These are phyloP conservation scores for Drosophila melanica DNA, from an alignment of 1,140 invertebrate species.

Conservation along the genomic window DNA sequence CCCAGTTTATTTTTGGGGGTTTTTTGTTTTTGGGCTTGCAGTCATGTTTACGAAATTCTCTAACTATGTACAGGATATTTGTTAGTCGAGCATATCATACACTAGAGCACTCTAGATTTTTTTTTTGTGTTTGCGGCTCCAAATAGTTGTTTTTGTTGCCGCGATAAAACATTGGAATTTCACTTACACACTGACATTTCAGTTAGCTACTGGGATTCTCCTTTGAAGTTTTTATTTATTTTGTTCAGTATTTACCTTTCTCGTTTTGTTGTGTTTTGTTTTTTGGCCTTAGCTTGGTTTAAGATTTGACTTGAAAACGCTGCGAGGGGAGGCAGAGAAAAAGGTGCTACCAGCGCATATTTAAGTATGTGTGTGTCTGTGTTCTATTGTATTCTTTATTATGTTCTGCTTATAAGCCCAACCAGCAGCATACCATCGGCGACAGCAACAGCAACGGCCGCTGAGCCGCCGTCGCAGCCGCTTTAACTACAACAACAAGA, in stretches of 20 bases:
- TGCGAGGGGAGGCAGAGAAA: slow-evolving; percentile 4
- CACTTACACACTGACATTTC: slow-evolving; percentile 59
- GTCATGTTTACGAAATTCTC: too few species aligned
- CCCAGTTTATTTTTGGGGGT: too few species aligned
- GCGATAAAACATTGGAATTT: slow-evolving; percentile 79
- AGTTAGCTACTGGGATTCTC: slow-evolving; percentile 78
- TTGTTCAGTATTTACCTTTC: slow-evolving; percentile 70
- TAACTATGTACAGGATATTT: too few species aligned
- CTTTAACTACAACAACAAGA: slow-evolving; percentile 37
- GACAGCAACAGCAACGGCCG: slow-evolving; percentile 33
- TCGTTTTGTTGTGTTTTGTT: slow-evolving; percentile 34
- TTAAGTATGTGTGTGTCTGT: slow-evolving; percentile 11
- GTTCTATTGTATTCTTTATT: slow-evolving; percentile 43
- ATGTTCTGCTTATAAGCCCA: slow-evolving; percentile 41
- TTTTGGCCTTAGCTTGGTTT: slow-evolving; percentile 19
- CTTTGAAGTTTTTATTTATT: slow-evolving; percentile 78
- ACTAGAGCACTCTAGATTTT: too few species aligned
- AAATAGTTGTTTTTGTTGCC: slow-evolving; percentile 38
- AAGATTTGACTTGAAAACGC: slow-evolving; percentile 33
- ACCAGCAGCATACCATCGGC: slow-evolving; percentile 36
- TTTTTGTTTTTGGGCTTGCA: too few species aligned
- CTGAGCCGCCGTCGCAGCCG: slow-evolving; percentile 35
- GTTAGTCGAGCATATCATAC: too few species aligned
- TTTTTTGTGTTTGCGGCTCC: slow-evolving; percentile 39
- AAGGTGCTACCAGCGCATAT: slow-evolving; percentile 29